A percentile compares a stretch with the other conserved stretches of the same genome.
Conservation (phyloP, 2,888 invertebrate genomes). For the Drosophila robusta region DNA sequence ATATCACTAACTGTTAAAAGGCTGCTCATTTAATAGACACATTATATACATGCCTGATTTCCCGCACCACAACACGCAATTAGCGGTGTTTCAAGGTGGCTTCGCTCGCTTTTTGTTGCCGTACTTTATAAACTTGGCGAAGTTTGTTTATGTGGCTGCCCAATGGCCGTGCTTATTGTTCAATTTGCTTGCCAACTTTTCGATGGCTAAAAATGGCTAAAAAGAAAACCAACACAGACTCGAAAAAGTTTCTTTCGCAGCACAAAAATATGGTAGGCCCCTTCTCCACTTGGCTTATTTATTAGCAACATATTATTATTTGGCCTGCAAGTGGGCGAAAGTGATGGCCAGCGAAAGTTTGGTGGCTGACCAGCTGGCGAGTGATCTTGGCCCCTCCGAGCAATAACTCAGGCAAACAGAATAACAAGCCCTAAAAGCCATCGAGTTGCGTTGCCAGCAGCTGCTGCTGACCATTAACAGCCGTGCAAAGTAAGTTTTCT, state of each 20-base stretch:
- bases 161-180: slow-evolving; percentile 43
- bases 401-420: slow-evolving; percentile 43
- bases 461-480: slow-evolving; percentile 60
- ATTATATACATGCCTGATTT: slow-evolving; percentile 26
- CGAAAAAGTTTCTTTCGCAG: slow-evolving; percentile 51
- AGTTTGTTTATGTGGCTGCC: slow-evolving; percentile 48
- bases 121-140: slow-evolving; percentile 35
- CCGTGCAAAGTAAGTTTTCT: slow-evolving; percentile 44
- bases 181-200: slow-evolving; percentile 63
- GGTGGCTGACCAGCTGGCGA: slow-evolving; percentile 53
- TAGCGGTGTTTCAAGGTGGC: slow-evolving; percentile 31
- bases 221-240: slow-evolving; percentile 34
- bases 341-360: slow-evolving; percentile 54
- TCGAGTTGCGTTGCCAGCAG: slow-evolving; percentile 50
- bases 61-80: slow-evolving; percentile 28
- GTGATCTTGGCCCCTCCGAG: slow-evolving; percentile 13
- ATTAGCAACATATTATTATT: slow-evolving; percentile 79
- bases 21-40: background rate
- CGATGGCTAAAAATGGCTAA: slow-evolving; percentile 29
- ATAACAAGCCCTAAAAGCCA: slow-evolving; percentile 56
- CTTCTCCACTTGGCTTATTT: slow-evolving; percentile 58
- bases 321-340: slow-evolving; percentile 33
- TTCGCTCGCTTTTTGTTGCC: slow-evolving; percentile 7
- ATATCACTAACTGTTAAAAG: background rate
- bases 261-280: slow-evolving; percentile 47